These are phyloP conservation scores for Cacatua alba DNA, from an alignment of 2,113 vertebrate genomes.

Conservation along the genomic window DNA sequence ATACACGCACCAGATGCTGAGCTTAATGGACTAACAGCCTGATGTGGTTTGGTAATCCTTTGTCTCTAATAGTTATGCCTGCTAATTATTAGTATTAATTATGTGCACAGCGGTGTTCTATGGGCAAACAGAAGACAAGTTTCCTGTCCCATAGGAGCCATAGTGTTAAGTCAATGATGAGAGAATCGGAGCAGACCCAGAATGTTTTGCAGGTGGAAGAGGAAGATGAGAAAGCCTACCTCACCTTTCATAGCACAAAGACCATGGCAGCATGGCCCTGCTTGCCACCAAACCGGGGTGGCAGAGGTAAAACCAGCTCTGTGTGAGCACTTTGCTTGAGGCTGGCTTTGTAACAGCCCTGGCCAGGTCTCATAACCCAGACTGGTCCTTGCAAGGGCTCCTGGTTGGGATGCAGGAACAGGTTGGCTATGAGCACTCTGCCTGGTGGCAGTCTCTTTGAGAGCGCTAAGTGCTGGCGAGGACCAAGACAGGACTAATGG, in stretches of 20 bases:
- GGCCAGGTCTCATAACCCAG: fast-evolving
- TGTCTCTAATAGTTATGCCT: not conserved
- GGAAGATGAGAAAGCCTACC: not conserved
- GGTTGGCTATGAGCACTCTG: fast-evolving
- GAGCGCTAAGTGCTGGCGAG: not conserved
- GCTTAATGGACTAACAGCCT: not conserved
- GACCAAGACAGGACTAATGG: conserved; percentile 34
- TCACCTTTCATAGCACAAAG: not conserved
- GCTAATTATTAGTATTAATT: conserved; percentile 25
- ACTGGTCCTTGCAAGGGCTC: not conserved
- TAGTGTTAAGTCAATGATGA: not conserved
- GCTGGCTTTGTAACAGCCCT: fast-evolving
- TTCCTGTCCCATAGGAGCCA: not conserved
- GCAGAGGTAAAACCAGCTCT: not conserved
- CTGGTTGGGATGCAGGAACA: not conserved
- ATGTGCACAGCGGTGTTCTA: not conserved
- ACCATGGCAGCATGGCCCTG: fast-evolving
- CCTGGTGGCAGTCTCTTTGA: fast-evolving
- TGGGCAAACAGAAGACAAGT: not conserved
- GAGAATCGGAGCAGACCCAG: not conserved
- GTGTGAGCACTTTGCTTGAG: not conserved
- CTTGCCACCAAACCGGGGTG: fast-evolving
- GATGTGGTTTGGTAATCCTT: not conserved
- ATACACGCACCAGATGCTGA: not conserved
- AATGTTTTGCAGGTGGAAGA: not conserved